Base-by-base conservation (phyloP, 2,797 vertebrate species). In the Gallinago stenura region DNA sequence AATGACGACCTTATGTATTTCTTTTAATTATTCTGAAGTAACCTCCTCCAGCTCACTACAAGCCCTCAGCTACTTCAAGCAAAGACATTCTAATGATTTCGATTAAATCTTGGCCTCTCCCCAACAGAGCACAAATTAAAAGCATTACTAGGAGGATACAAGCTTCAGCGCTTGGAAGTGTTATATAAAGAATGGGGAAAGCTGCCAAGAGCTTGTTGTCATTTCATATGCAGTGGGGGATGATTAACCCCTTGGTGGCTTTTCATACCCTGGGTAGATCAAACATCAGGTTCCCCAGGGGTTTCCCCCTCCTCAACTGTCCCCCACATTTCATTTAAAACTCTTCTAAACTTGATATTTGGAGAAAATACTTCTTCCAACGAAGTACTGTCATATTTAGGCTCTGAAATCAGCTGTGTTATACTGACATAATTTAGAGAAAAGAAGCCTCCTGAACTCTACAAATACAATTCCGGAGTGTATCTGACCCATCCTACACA, bases 71-170 rank as follows among this genome's bases (percentile, higher is more conserved):
- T 98, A 98, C 98, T 98, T 98, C 95, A 98, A 97, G 98, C 97
- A 98, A 98, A 99, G 98, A 97, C 97, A 98, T 97, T 97, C 97
- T 98, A 98, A 98, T 96, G 97, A 97, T 97, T 98, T 98, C 98
- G 96, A 98, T 99, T 98, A 98, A 98, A 98, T 98, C 96, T 98
- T 99, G 98, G 98, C 98, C 93, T 97, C 96, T 97, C 98, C 98
- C 98, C 98, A 98, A 93, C 89, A 94, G 89, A 98, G 96, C 92
- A 98, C 97, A 98, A 98, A 98, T 98, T 97, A 98, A 98, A 98
- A 98, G 97, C 97, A 98, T 98, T 98, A 98, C 95, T 98, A 95
- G 98, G 98, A 98, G 89, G 90, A 98, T 98, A 97, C 96, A 94
- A 97, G 97, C 96, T 97, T 97, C 97, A 95, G 97, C 92, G 77